A percentile compares a stretch with the other conserved stretches of the same genome.
Evolutionary conservation across 1,140 invertebrate species (phyloP).

Genomic region (Heliconius eleuchia): DNA sequence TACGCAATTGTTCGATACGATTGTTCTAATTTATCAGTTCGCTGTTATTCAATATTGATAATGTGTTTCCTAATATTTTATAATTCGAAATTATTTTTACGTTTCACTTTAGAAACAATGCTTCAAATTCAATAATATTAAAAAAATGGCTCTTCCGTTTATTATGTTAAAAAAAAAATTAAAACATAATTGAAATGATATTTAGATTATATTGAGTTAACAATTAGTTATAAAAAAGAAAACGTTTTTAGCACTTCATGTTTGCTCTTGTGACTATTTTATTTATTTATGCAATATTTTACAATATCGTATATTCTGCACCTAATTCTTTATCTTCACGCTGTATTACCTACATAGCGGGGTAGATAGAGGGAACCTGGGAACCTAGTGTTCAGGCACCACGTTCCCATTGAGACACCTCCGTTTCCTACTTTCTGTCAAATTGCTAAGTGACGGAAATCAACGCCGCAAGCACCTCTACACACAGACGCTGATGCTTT

Average conservation of each 20-base stretch:
- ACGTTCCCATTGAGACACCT: too few species aligned
- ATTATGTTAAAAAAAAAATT: too few species aligned
- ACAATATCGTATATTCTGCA: background rate
- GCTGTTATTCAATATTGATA: conserved; percentile 42
- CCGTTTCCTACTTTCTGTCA: too few species aligned
- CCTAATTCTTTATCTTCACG: too few species aligned
- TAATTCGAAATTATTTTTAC: background rate
- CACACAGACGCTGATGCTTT: too few species aligned
- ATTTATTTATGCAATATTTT: background rate
- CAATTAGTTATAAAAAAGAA: too few species aligned
- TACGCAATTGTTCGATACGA: conserved; percentile 58
- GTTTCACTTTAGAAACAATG: background rate
- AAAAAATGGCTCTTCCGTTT: background rate
- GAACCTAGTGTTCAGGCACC: too few species aligned
- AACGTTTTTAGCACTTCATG: too few species aligned
- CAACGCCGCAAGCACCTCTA: too few species aligned
- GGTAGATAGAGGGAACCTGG: too few species aligned
- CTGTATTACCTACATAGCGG: too few species aligned
- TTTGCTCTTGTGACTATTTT: background rate
- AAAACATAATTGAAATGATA: background rate
- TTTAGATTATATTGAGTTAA: background rate
- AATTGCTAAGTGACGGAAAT: too few species aligned
- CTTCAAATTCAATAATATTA: background rate
- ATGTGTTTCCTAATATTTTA: conserved; percentile 27
- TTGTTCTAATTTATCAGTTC: conserved; percentile 66